Percentiles rank a stretch among this genome's conserved stretches.
phyloP scores from a whole-genome alignment of 1,140 invertebrate genomes.

The Aphidius gifuensis region DNA sequence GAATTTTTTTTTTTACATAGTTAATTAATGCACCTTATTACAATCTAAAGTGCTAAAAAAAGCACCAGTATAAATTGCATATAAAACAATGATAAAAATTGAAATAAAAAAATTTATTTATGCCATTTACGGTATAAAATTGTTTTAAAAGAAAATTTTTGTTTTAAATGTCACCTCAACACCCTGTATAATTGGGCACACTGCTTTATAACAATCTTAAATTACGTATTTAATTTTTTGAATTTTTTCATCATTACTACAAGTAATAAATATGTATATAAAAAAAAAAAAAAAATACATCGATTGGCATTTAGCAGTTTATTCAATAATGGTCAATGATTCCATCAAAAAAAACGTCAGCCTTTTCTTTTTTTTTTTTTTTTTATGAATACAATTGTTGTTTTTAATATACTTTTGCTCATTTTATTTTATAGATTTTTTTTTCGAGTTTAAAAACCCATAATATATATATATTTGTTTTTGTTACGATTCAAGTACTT shows the following conservation, averaged over 20 bases:
- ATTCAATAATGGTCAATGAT: not conserved
- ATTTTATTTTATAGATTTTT: not conserved
- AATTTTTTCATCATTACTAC: conserved; percentile 4
- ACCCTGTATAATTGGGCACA: conserved; percentile 13
- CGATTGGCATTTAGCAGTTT: conserved; percentile 34
- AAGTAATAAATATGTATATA: conserved; percentile 32
- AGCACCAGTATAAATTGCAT: conserved; percentile 19
- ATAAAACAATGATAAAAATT: conserved; percentile 4
- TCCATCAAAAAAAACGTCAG: conserved; percentile 9
- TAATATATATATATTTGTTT: too few relatives aligned
- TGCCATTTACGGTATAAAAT: too few relatives aligned
- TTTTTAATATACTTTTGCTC: not conserved
- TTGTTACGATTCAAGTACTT: too few relatives aligned
- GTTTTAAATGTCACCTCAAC: not conserved
- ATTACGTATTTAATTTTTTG: conserved; percentile 5
- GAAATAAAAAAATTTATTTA: conserved; percentile 1
- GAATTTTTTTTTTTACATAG: conserved; percentile 10
- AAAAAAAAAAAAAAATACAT: conserved; percentile 37
- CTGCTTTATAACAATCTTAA: conserved; percentile 3
- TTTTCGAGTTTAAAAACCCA: not conserved
- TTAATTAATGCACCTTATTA: conserved; percentile 25
- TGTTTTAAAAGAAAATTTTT: too few relatives aligned
- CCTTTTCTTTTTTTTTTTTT: conserved; percentile 18
- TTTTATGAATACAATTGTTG: conserved; percentile 13
- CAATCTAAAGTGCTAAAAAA: conserved; percentile 16